Percentiles rank a stretch among this genome's conserved stretches.
These are phyloP conservation scores for Sebastes flavidus DNA, from an alignment of 2,797 vertebrate genomes.

Conservation along the genomic window DNA sequence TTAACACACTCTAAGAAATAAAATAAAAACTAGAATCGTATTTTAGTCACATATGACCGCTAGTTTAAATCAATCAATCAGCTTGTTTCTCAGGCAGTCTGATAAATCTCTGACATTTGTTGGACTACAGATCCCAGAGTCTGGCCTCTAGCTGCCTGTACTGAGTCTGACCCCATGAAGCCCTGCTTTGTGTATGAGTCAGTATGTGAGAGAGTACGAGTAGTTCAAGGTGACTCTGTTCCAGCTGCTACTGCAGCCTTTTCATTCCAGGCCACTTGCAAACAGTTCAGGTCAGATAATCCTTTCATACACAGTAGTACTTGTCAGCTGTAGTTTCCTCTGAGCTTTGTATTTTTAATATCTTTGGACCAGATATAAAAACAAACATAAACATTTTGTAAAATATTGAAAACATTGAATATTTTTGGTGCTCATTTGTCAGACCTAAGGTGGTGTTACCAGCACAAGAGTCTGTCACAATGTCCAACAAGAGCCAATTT, in stretches of 20 bases:
- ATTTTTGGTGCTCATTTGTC: neutral
- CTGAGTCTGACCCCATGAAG: neutral
- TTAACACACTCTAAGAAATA: neutral
- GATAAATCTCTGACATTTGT: conserved; percentile 5
- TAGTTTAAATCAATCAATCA: neutral
- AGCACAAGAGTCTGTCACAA: neutral
- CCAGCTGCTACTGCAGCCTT: neutral
- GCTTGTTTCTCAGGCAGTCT: neutral
- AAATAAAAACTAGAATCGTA: neutral
- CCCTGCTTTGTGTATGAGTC: conserved; percentile 20
- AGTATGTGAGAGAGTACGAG: neutral
- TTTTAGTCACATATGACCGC: neutral
- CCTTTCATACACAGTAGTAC: neutral
- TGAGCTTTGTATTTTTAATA: neutral
- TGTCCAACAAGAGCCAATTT: neutral
- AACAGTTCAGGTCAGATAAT: conserved; percentile 25
- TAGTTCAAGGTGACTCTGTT: conserved; percentile 40
- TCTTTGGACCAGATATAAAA: neutral
- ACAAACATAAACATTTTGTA: neutral
- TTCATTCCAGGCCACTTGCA: conserved; percentile 43
- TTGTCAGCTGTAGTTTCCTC: neutral
- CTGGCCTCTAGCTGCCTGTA: neutral
- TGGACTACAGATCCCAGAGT: conserved; percentile 7
- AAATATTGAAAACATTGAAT: neutral
- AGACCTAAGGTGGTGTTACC: neutral